Conservation (phyloP, 2,113 vertebrate genomes). For the Stigmatopora argus region DNA sequence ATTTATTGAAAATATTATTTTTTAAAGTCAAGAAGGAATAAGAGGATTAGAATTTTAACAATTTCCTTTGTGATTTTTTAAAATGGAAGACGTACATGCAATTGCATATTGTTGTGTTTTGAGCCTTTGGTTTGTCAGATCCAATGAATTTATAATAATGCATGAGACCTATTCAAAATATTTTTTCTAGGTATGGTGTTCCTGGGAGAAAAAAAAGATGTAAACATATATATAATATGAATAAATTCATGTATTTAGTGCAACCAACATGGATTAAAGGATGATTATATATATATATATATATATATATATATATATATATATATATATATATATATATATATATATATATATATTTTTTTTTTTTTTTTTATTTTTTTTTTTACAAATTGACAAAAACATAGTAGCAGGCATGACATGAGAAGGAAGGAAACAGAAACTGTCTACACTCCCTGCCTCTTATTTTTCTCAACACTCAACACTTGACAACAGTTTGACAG, state of each 20-base stretch:
- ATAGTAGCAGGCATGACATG: slow-evolving; percentile 23
- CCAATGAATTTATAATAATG: background rate
- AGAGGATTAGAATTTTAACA: background rate
- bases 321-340: too few species aligned
- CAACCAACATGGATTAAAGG: too few species aligned
- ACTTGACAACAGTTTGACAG: slow-evolving; percentile 30
- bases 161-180: background rate
- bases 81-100: background rate
- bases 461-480: slow-evolving; percentile 38
- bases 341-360: too few species aligned
- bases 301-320: too few species aligned
- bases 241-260: too few species aligned
- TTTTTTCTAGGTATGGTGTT: background rate
- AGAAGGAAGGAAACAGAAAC: slow-evolving; percentile 25
- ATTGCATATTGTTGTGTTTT: background rate
- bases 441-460: slow-evolving; percentile 24
- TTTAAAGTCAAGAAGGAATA: slow-evolving; percentile 32
- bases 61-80: background rate
- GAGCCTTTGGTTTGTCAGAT: background rate
- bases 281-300: too few species aligned
- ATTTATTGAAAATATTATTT: slow-evolving; percentile 39
- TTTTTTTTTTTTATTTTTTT: background rate
- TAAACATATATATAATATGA: too few species aligned
- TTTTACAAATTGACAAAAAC: slow-evolving; percentile 2
- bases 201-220: too few species aligned